A percentile compares a stretch with the other conserved stretches of the same genome.
phyloP scores from a whole-genome alignment of 2,888 invertebrate species.

The Mesorhabditis spiculigera region DNA sequence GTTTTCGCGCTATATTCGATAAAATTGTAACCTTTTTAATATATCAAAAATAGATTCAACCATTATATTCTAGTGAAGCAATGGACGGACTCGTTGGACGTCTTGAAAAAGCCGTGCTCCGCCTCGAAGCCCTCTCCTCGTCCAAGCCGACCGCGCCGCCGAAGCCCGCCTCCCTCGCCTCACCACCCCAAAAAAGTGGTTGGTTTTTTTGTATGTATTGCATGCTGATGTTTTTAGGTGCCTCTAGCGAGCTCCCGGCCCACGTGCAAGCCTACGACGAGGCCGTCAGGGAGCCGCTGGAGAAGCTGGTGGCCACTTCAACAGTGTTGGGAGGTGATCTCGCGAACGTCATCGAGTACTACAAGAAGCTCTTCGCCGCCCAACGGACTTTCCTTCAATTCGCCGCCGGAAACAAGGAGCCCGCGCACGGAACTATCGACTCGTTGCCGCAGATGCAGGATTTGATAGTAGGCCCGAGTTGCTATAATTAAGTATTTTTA shows the following conservation, averaged over 20 bases:
- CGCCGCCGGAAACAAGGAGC: conserved; percentile 77
- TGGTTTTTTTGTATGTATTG: too few relatives aligned
- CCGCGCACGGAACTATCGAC: conserved; percentile 64
- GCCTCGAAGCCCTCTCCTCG: neutral
- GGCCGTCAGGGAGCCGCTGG: neutral
- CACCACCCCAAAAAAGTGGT: too few relatives aligned
- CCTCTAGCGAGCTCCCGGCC: neutral
- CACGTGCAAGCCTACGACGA: neutral
- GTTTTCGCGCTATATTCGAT: too few relatives aligned
- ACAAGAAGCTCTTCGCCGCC: conserved; percentile 65
- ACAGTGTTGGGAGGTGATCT: too few relatives aligned
- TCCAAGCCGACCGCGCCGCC: neutral
- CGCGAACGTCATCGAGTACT: too few relatives aligned
- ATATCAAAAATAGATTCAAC: too few relatives aligned
- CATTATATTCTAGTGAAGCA: too few relatives aligned
- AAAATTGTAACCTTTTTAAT: too few relatives aligned
- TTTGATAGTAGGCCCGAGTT: too few relatives aligned
- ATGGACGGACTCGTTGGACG: neutral
- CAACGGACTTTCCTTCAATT: conserved; percentile 78
- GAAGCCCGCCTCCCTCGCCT: neutral
- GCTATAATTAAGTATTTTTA: too few relatives aligned
- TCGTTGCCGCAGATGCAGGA: neutral
- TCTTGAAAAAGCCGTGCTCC: neutral
- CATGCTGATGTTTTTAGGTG: too few relatives aligned
- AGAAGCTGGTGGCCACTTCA: too few relatives aligned